Evolutionary conservation across 2,797 vertebrate genomes (phyloP).

Genomic region (Semotilus atromaculatus): DNA sequence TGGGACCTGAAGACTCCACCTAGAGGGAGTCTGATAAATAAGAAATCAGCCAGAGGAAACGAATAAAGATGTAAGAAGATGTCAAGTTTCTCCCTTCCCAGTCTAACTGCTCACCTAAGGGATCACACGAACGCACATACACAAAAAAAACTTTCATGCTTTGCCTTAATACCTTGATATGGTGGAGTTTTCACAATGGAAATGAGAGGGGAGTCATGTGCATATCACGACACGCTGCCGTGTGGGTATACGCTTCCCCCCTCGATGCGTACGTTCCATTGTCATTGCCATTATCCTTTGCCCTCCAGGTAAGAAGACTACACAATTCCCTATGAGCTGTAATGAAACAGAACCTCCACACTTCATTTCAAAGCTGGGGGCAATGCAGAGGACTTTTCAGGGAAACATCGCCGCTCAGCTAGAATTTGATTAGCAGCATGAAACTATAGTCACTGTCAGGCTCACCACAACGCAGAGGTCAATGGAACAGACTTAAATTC

Average conservation of each 20-base stretch:
- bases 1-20: slow-evolving; percentile 77
- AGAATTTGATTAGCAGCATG: slow-evolving; percentile 22
- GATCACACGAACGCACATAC: slow-evolving; percentile 60
- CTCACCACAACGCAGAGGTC: slow-evolving; percentile 9
- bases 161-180: slow-evolving; percentile 64
- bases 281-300: slow-evolving; percentile 33
- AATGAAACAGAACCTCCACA: slow-evolving; percentile 35
- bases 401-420: neutral
- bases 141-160: slow-evolving; percentile 15
- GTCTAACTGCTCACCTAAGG: slow-evolving; percentile 70
- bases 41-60: slow-evolving; percentile 80
- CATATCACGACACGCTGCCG: slow-evolving; percentile 60
- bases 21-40: slow-evolving; percentile 81
- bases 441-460: neutral
- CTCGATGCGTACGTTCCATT: neutral
- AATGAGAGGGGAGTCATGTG: slow-evolving; percentile 64
- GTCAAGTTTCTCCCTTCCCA: slow-evolving; percentile 43
- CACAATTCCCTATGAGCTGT: slow-evolving; percentile 37
- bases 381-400: slow-evolving; percentile 38
- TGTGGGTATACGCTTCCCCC: slow-evolving; percentile 35
- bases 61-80: slow-evolving; percentile 75
- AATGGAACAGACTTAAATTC: slow-evolving; percentile 15
- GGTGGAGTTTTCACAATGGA: slow-evolving; percentile 64
- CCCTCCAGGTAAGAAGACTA: slow-evolving; percentile 20
- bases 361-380: slow-evolving; percentile 35